These are phyloP conservation scores for Solenodon paradoxus DNA, from an alignment of 2,113 vertebrate genomes.

Conservation along the genomic window DNA sequence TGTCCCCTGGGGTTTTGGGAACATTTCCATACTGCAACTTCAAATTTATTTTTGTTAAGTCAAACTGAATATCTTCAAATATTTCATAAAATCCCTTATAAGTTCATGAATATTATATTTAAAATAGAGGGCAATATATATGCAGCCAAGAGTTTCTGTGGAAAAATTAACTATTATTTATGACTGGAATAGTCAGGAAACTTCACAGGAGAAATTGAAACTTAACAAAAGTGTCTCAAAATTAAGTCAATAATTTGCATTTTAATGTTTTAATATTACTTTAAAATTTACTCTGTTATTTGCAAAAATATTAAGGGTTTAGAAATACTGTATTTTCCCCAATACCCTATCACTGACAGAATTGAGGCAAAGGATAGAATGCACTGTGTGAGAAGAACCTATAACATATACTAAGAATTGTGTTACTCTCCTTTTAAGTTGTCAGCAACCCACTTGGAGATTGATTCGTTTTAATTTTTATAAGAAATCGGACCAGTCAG, in stretches of 20 bases:
- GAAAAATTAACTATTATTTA: background rate
- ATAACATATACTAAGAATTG: background rate
- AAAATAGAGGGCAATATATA: background rate
- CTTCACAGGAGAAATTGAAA: background rate
- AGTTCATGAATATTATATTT: background rate
- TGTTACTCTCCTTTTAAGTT: background rate
- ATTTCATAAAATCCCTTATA: background rate
- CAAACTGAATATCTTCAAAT: background rate
- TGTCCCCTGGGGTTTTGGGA: background rate
- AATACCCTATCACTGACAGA: background rate
- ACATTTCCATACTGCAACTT: background rate
- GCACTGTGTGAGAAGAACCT: background rate
- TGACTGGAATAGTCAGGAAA: background rate
- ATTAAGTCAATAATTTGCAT: background rate
- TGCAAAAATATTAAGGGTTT: background rate
- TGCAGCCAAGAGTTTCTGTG: background rate
- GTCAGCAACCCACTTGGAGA: background rate
- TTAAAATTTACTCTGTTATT: background rate
- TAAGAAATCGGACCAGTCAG: background rate
- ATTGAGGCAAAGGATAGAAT: background rate
- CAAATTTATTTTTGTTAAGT: constrained; percentile 1
- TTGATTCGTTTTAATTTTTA: background rate
- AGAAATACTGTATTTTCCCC: background rate
- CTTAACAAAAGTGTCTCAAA: background rate
- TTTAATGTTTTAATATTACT: background rate